These are phyloP conservation scores for Nebria brevicollis DNA, from an alignment of 2,888 invertebrate genomes.

Conservation along the genomic window DNA sequence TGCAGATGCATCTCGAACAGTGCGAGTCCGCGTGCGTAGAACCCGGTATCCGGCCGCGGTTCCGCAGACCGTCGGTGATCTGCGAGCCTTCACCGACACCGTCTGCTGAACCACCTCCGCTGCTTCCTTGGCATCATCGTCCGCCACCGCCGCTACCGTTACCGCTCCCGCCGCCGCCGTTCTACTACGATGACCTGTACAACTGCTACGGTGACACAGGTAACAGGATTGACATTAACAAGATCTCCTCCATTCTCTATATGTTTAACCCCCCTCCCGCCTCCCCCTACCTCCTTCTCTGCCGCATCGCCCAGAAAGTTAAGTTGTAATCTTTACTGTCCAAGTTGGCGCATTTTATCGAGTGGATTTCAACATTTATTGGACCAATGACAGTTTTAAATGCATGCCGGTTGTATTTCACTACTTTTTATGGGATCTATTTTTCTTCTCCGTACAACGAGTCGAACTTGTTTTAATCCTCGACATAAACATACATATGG, in stretches of 20 bases:
- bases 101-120: not conserved
- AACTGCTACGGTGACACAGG: slow-evolving; percentile 16
- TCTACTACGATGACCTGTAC: slow-evolving; percentile 4
- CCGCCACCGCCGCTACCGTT: not conserved
- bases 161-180: not conserved
- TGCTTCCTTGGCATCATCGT: not conserved
- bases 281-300: not conserved
- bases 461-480: not conserved
- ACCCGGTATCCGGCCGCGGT: slow-evolving; percentile 51
- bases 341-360: slow-evolving; percentile 44
- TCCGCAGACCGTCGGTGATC: slow-evolving; percentile 50
- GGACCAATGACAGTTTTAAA: slow-evolving; percentile 47
- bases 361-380: slow-evolving; percentile 47
- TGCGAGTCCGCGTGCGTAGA: slow-evolving; percentile 53
- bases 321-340: slow-evolving; percentile 48
- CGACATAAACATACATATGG: not conserved
- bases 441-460: slow-evolving; percentile 4
- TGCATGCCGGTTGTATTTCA: slow-evolving; percentile 20
- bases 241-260: not conserved
- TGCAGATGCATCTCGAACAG: slow-evolving; percentile 54
- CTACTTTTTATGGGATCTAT: slow-evolving; percentile 24
- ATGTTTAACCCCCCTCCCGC: not conserved
- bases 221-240: slow-evolving; percentile 27
- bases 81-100: slow-evolving; percentile 48
- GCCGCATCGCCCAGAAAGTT: slow-evolving; percentile 15